Percentiles rank a stretch among this genome's conserved stretches.
These are phyloP conservation scores for Morone chrysops DNA, from an alignment of 2,113 vertebrate species.

Conservation along the genomic window DNA sequence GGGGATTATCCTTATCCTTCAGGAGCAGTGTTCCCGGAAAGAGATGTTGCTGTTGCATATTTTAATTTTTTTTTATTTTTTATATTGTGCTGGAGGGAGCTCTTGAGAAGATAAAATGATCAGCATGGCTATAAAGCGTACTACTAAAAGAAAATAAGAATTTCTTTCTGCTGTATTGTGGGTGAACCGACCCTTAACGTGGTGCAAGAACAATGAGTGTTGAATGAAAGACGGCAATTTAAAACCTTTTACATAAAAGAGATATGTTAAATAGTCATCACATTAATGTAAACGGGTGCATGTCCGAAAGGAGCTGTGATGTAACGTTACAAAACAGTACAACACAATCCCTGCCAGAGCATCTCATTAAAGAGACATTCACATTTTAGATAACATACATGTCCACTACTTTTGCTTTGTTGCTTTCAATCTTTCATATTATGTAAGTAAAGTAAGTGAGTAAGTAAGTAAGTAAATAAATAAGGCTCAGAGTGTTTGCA, in stretches of 20 bases:
- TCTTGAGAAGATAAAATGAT: background rate
- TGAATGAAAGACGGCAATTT: too few species aligned
- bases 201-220: too few species aligned
- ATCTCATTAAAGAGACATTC: background rate
- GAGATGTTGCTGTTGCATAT: background rate
- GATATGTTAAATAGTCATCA: background rate
- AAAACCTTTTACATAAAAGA: background rate
- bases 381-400: background rate
- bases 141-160: background rate
- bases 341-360: background rate
- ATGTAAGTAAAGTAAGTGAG: too few species aligned
- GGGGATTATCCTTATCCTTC: background rate
- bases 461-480: background rate
- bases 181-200: too few species aligned
- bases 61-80: background rate
- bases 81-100: background rate
- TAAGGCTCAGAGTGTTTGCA: slow-evolving; percentile 1
- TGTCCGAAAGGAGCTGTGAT: background rate
- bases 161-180: background rate
- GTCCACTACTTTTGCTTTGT: background rate
- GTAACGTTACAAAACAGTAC: background rate
- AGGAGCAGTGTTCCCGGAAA: background rate
- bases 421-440: background rate
- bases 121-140: background rate
- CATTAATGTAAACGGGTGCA: background rate